Conservation (phyloP, 2,797 vertebrate species). For the Protosalanx chinensis region DNA sequence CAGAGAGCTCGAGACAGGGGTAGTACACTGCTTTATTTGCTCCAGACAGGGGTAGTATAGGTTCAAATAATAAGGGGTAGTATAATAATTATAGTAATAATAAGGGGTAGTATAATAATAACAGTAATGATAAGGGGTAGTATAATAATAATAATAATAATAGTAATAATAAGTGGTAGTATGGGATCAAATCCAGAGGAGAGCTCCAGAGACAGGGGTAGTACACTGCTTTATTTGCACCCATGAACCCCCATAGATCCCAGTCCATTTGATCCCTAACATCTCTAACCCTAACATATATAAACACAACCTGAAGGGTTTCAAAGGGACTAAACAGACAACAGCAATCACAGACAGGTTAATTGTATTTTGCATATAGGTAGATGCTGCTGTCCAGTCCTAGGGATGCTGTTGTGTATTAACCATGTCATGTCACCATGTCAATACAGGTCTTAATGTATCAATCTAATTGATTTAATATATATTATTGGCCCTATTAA, state of each 20-base stretch:
- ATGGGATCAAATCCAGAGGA: neutral
- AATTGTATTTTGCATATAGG: neutral
- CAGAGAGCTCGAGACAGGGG: slow-evolving; percentile 46
- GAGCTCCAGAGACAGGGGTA: slow-evolving; percentile 48
- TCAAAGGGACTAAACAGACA: neutral
- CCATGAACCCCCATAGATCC: neutral
- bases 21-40: slow-evolving; percentile 41
- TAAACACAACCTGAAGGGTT: neutral
- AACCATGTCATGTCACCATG: neutral
- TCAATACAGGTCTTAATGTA: neutral
- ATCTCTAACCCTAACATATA: neutral
- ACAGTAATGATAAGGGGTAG: too few relatives aligned
- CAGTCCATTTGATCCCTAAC: neutral
- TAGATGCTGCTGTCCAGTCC: neutral
- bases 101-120: too few relatives aligned
- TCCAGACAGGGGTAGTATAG: slow-evolving; percentile 35
- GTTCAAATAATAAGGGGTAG: too few relatives aligned
- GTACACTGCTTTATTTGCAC: slow-evolving; percentile 42
- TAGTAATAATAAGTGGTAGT: too few relatives aligned
- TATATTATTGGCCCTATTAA: neutral
- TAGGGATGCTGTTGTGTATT: neutral
- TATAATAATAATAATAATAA: too few relatives aligned
- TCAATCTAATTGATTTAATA: neutral
- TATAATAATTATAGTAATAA: too few relatives aligned
- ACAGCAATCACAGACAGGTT: neutral